phyloP scores from a whole-genome alignment of 2,888 invertebrate species.

The Bimastos eiseni region DNA sequence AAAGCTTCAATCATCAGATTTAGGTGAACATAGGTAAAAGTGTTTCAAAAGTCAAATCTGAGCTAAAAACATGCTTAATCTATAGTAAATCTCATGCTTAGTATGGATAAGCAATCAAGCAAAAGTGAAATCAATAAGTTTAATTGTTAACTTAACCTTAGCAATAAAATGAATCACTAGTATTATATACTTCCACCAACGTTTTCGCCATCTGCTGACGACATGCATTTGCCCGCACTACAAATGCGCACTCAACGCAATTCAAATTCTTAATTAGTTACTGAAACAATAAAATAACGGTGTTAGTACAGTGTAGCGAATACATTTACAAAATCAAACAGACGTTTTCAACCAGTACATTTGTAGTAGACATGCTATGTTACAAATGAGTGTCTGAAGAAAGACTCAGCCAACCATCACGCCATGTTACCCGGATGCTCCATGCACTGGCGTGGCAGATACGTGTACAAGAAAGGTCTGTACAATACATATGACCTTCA shows the following conservation, averaged over 20 bases:
- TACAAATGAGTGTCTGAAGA: neutral
- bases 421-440: conserved; percentile 13
- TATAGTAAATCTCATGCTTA: neutral
- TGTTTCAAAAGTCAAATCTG: neutral
- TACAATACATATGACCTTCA: neutral
- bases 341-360: neutral
- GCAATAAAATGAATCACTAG: neutral
- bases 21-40: too few relatives aligned
- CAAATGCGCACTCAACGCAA: neutral
- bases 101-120: too few relatives aligned
- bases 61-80: neutral
- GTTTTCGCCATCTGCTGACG: neutral
- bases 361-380: neutral
- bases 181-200: neutral
- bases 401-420: neutral
- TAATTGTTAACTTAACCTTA: neutral
- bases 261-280: neutral
- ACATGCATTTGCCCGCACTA: neutral
- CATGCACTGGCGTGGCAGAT: neutral
- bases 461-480: neutral
- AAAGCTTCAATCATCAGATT: too few relatives aligned
- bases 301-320: neutral
- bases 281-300: neutral
- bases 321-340: neutral
- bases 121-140: neutral